Conservation (phyloP, 2,797 vertebrate genomes). For the Mareca strepera region DNA sequence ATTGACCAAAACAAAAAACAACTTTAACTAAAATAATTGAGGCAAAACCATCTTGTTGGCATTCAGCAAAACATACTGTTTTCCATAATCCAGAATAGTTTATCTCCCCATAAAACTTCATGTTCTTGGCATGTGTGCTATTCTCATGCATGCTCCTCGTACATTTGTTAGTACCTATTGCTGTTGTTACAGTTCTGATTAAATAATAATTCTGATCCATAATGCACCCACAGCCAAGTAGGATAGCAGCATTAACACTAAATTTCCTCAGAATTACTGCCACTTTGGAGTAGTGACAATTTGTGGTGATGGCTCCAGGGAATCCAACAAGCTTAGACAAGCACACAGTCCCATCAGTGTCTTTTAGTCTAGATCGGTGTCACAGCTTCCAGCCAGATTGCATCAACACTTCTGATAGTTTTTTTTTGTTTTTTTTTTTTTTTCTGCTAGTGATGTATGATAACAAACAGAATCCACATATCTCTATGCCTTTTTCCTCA, state of each 20-base stretch:
- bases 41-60: not conserved
- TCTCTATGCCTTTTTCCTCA: not conserved
- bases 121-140: not conserved
- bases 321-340: not conserved
- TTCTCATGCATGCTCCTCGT: not conserved
- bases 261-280: not conserved
- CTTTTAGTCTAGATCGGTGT: not conserved
- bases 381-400: not conserved
- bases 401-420: not conserved
- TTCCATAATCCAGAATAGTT: not conserved
- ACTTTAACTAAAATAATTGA: not conserved
- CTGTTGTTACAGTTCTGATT: not conserved
- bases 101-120: not conserved
- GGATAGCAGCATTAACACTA: fast-evolving
- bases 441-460: not conserved
- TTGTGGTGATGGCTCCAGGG: not conserved
- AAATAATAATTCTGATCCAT: not conserved
- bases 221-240: not conserved
- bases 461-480: not conserved
- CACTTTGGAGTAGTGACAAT: not conserved
- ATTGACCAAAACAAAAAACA: conserved; percentile 37
- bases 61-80: not conserved
- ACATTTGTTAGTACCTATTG: not conserved
- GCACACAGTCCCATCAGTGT: not conserved
- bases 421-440: no score